phyloP scores from a whole-genome alignment of 2,797 vertebrate genomes.

The Crocidura indochinensis region DNA sequence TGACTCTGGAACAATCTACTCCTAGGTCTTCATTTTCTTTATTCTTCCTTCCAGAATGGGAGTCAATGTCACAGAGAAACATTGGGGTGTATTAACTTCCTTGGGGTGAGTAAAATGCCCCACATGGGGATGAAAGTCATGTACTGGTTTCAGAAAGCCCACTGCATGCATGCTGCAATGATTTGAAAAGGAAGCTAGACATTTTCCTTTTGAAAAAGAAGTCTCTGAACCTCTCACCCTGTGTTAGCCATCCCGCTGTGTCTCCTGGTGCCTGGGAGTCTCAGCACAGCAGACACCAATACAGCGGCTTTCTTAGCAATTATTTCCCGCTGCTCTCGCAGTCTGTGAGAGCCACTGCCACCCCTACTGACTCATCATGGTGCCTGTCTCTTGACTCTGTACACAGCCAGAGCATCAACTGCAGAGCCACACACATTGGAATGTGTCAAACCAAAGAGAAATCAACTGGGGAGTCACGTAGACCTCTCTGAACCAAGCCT shows the following conservation, averaged over 20 bases:
- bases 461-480: rapidly evolving
- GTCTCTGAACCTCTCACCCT: rapidly evolving
- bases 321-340: neutral
- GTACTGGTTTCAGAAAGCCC: too few relatives aligned
- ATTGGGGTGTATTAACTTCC: neutral
- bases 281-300: neutral
- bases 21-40: neutral
- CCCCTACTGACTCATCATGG: rapidly evolving
- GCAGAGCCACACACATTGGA: rapidly evolving
- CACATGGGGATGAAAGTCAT: too few relatives aligned
- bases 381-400: rapidly evolving
- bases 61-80: neutral
- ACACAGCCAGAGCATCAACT: rapidly evolving
- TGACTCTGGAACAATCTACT: neutral
- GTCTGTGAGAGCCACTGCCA: neutral
- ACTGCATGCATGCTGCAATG: rapidly evolving
- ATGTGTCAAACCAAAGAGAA: rapidly evolving
- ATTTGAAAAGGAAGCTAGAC: neutral
- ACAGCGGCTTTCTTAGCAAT: neutral
- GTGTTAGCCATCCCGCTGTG: rapidly evolving
- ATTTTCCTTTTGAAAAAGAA: neutral
- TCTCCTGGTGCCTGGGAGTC: rapidly evolving
- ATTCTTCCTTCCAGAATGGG: rapidly evolving
- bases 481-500: neutral
- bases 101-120: rapidly evolving